phyloP scores from a whole-genome alignment of 1,140 invertebrate species.

The Venustaconcha ellipsiformis region DNA sequence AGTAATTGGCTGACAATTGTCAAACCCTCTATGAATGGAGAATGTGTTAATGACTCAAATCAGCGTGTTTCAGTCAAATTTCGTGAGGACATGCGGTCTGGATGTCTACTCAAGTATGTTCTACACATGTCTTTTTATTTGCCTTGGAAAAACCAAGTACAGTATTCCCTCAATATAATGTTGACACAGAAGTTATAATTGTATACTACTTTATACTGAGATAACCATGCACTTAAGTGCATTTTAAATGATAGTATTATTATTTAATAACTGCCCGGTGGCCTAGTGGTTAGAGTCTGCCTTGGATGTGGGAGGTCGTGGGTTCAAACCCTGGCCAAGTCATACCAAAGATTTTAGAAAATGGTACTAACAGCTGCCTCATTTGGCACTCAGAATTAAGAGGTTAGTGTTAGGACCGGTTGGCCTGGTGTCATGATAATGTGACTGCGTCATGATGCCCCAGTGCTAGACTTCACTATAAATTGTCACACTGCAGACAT shows the following conservation, averaged over 20 bases:
- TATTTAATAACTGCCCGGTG: not conserved
- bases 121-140: not conserved
- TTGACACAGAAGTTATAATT: not conserved
- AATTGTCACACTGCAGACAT: too few species aligned
- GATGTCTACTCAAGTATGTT: constrained; percentile 45
- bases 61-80: constrained; percentile 35
- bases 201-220: not conserved
- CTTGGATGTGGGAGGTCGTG: too few species aligned
- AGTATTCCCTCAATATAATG: not conserved
- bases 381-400: too few species aligned
- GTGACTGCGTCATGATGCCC: too few species aligned
- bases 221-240: not conserved
- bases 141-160: not conserved
- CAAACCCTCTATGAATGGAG: constrained; percentile 24
- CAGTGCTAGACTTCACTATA: too few species aligned
- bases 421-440: too few species aligned
- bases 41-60: constrained; percentile 16
- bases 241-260: not conserved
- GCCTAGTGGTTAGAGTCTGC: too few species aligned
- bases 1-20: constrained; percentile 37
- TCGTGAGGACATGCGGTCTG: constrained; percentile 41
- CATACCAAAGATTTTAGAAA: too few species aligned
- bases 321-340: too few species aligned
- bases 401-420: too few species aligned
- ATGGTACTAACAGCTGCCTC: too few species aligned